Evolutionary conservation across 2,113 vertebrate genomes (phyloP).

Genomic region (Cygnus buccinator): DNA sequence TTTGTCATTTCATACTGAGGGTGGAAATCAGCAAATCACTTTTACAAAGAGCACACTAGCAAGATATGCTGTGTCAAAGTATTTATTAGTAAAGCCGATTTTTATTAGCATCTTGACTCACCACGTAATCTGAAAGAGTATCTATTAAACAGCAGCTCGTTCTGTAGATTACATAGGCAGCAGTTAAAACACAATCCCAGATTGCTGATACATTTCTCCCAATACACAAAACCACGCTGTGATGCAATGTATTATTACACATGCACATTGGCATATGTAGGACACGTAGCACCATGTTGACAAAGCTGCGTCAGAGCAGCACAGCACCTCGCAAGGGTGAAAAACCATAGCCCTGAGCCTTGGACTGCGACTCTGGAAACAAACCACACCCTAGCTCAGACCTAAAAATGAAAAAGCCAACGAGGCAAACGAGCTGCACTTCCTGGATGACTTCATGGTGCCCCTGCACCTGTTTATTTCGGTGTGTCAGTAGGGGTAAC

Average conservation of each 20-base stretch:
- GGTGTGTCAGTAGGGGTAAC: accelerated
- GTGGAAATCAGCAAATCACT: not conserved
- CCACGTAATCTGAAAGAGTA: not conserved
- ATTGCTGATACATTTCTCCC: not conserved
- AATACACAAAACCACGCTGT: accelerated
- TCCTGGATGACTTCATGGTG: accelerated
- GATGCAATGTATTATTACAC: not conserved
- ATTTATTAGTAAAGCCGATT: not conserved
- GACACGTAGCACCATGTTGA: accelerated
- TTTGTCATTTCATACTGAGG: not conserved
- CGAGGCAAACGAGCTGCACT: accelerated
- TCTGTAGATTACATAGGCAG: not conserved
- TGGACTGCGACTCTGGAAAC: accelerated
- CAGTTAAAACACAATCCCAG: not conserved
- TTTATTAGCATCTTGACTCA: not conserved
- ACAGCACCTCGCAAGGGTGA: not conserved
- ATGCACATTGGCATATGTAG: accelerated
- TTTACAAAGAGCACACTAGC: not conserved
- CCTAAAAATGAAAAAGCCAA: not conserved
- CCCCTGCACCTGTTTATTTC: not conserved
- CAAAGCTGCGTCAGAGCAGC: not conserved
- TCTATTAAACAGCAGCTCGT: not conserved
- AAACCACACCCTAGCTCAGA: not conserved
- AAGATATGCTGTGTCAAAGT: not conserved
- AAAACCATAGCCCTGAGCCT: not conserved